Evolutionary conservation across 2,113 vertebrate species (phyloP).

Genomic region (Acanthochromis polyacanthus): DNA sequence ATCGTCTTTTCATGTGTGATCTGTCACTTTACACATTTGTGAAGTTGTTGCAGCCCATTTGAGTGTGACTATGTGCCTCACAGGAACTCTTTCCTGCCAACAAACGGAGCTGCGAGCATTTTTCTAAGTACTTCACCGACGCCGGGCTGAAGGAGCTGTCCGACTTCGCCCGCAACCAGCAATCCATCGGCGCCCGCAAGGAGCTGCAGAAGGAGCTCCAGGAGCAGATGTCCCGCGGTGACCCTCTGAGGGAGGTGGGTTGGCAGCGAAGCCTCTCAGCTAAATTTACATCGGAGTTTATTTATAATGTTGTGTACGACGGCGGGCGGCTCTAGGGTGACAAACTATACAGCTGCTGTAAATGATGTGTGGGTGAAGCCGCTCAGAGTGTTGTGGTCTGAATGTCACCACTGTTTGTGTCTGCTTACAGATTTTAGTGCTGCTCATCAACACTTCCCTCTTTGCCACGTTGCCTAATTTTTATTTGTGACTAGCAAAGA

Average conservation of each 20-base stretch:
- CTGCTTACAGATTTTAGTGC: too few relatives aligned
- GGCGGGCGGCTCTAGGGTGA: too few relatives aligned
- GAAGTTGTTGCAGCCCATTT: background rate
- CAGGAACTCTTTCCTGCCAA: slow-evolving; percentile 99
- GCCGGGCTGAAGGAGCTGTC: slow-evolving; percentile 97
- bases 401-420: too few relatives aligned
- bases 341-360: too few relatives aligned
- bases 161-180: slow-evolving; percentile 97
- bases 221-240: slow-evolving; percentile 94
- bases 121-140: slow-evolving; percentile 98
- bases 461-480: too few relatives aligned
- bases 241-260: slow-evolving; percentile 94
- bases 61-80: background rate
- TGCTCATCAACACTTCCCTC: too few relatives aligned
- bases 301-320: too few relatives aligned
- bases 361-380: too few relatives aligned
- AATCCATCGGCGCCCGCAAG: slow-evolving; percentile 96
- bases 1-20: too few relatives aligned
- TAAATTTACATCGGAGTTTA: too few relatives aligned
- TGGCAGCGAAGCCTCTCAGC: background rate
- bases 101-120: slow-evolving; percentile 98
- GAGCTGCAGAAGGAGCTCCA: slow-evolving; percentile 98
- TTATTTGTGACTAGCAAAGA: too few relatives aligned
- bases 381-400: too few relatives aligned
- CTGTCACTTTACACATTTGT: background rate